A percentile compares a stretch with the other conserved stretches of the same genome.
These are phyloP conservation scores for Spisula subtruncata DNA, from an alignment of 2,888 invertebrate genomes.

Conservation along the genomic window DNA sequence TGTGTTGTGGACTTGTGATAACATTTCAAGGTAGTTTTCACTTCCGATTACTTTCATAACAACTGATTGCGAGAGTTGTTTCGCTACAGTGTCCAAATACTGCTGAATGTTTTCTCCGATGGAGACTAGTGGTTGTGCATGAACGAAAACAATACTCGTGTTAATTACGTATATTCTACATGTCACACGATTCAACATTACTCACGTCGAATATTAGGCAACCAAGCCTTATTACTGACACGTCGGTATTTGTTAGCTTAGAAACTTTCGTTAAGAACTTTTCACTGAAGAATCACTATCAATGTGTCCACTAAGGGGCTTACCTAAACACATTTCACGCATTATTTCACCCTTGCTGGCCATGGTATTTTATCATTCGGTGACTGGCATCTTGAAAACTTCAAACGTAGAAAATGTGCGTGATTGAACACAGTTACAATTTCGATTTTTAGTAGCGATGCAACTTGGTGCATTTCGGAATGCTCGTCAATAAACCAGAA, in stretches of 20 bases:
- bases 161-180: no score
- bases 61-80: neutral
- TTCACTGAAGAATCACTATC: neutral
- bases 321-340: neutral
- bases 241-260: no score
- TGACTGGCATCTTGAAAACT: neutral
- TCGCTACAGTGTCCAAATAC: neutral
- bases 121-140: neutral
- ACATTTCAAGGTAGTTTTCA: neutral
- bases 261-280: no score
- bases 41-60: neutral
- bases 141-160: no score
- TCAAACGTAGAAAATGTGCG: neutral
- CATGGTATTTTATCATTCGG: neutral
- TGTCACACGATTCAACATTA: no score
- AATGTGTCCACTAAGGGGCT: neutral
- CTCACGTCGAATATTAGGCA: no score
- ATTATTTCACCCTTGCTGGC: neutral
- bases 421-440: constrained; percentile 6
- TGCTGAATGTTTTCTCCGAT: neutral
- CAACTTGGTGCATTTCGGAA: constrained; percentile 21
- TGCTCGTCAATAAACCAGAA: constrained; percentile 12
- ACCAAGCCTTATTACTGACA: no score
- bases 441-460: constrained; percentile 11
- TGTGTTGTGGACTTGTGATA: neutral